Conservation (phyloP, 53 echinoderm and acorn worm genomes). For the Holothuria scabra region DNA sequence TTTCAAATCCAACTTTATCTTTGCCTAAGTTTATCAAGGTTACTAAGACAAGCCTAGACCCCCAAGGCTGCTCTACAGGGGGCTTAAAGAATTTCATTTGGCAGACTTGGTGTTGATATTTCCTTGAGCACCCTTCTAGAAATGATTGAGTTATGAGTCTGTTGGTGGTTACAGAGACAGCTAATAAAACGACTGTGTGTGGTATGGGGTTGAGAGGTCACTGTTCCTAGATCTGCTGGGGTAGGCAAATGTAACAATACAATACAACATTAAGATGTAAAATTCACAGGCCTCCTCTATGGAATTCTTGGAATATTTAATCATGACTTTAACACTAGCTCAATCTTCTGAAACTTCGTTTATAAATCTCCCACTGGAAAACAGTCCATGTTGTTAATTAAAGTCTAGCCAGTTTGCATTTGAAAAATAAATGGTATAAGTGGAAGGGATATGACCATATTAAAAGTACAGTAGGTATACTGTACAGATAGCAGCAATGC, state of each 20-base stretch:
- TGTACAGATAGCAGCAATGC: no score
- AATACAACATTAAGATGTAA: neutral
- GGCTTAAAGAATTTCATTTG: conserved; percentile 30
- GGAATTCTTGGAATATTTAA: conserved; percentile 30
- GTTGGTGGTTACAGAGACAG: conserved; percentile 35
- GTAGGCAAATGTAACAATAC: conserved; percentile 22
- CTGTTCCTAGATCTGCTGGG: conserved; percentile 7
- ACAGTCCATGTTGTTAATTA: neutral
- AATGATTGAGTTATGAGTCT: conserved; percentile 49
- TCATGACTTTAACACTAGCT: conserved; percentile 4
- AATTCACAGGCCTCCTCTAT: conserved; percentile 20
- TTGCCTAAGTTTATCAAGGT: conserved; percentile 19
- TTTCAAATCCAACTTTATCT: neutral
- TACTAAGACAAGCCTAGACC: conserved; percentile 30
- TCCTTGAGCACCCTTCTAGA: conserved; percentile 42
- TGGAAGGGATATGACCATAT: no score
- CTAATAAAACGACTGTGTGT: conserved; percentile 40
- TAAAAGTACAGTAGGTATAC: no score
- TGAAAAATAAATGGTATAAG: no score
- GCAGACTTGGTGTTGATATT: conserved; percentile 36
- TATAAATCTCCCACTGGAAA: neutral
- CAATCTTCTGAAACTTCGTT: neutral
- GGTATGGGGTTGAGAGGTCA: conserved; percentile 33
- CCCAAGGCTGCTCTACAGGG: conserved; percentile 44
- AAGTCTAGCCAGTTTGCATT: no score